Evolutionary conservation across 2,113 vertebrate genomes (phyloP).

Genomic region (Ceyx cyanopectus): DNA sequence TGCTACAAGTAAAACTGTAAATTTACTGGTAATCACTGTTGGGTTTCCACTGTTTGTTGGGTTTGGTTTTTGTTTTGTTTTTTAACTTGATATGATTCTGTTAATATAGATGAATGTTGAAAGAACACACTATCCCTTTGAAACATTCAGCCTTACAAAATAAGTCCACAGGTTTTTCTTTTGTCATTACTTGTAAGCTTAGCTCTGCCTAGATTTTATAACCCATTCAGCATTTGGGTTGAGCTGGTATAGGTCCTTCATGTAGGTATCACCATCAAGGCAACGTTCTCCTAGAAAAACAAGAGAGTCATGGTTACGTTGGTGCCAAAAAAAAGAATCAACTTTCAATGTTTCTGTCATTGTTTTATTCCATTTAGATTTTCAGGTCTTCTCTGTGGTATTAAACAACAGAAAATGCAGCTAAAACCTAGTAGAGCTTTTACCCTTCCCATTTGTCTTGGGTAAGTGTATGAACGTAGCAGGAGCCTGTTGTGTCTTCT

Average conservation of each 20-base stretch:
- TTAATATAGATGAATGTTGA: slow-evolving; percentile 1
- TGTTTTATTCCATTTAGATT: not conserved
- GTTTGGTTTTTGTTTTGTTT: not conserved
- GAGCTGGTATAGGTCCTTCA: slow-evolving; percentile 92
- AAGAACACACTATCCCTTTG: slow-evolving; percentile 14
- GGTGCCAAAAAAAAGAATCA: not conserved
- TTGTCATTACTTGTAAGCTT: not conserved
- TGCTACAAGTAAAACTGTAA: not conserved
- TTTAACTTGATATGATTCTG: not conserved
- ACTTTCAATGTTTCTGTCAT: not conserved
- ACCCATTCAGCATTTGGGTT: slow-evolving; percentile 97
- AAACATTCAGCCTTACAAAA: not conserved
- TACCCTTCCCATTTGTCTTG: not conserved
- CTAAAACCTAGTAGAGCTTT: not conserved
- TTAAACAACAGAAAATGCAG: not conserved
- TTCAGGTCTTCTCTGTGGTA: not conserved
- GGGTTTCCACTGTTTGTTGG: not conserved
- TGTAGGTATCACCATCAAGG: slow-evolving; percentile 89
- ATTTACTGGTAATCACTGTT: not conserved
- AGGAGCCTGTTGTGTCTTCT: rapidly evolving
- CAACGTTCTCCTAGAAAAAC: slow-evolving; percentile 87
- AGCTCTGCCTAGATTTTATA: slow-evolving; percentile 82
- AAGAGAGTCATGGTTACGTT: not conserved
- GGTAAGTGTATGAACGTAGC: not conserved
- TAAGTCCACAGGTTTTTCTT: slow-evolving; percentile 7